Evolutionary conservation across 2,113 vertebrate species (phyloP), one percentile per base, ranked within the genome.

Genomic region (Melanerpes formicivorus): DNA sequence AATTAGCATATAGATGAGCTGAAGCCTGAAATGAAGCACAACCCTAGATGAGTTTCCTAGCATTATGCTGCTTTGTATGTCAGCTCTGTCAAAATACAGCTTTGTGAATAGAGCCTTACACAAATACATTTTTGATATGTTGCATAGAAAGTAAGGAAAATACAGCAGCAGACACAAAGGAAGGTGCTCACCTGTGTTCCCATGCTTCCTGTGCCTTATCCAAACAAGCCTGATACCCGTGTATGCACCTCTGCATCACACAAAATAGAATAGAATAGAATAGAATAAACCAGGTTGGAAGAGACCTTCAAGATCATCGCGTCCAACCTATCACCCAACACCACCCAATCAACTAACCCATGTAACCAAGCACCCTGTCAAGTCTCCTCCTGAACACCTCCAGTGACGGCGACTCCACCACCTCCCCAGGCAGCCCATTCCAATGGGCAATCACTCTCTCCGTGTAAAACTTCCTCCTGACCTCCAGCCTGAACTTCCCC

Each of bases 1-100:
- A 96, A 98, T 98, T 97, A 97, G 94, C 97, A 97, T 97, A 93
- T 97, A 98, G 95, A 97, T 97, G 96, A 97, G 80, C 77, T 96
- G 96, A 95, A 95, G 96, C 80, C 92, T 84, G 82, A 84, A 77
- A 91, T 77, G 80, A 94, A 95, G 90, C 84, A 77, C 69, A 91
- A 4, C 32, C 74, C 74, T 46, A 46, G 86, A 93, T 92, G 92
- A 92, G 69, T 85, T 96, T 80, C 66, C 64, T 18, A 76, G 67
- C 54, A 21, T 80, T 90, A 30, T 78, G 64, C 86, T 97, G 63
- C 91, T 92, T 96, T 94, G 77, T 91, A 58, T 3, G 7, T 71
- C 88, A 71, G 56, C 52, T 65, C 76, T 71, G 46, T 91, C 84
- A 75, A 88, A 95, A 80, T 30, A 42, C 17, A 71, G 46, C 60